Conservation (phyloP, 2,888 invertebrate genomes). For the Epicampocera succincta region DNA sequence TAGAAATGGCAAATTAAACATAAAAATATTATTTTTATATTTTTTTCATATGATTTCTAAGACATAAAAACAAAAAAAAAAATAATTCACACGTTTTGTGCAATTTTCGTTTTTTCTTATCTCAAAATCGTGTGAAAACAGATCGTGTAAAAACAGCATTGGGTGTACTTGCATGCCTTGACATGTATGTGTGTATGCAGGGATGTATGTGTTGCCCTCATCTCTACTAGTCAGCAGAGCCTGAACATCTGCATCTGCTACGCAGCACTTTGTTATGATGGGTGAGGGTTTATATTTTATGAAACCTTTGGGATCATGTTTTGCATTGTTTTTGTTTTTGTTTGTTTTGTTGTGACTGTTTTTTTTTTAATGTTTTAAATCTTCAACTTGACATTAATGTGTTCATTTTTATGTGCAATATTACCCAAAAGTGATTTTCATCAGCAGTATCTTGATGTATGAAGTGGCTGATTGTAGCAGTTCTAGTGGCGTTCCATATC, state of each 20-base stretch:
- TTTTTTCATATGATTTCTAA: too few species aligned
- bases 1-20: too few species aligned
- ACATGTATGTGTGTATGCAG: too few species aligned
- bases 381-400: slow-evolving; percentile 66
- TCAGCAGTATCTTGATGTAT: slow-evolving; percentile 52
- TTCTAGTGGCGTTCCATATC: slow-evolving; percentile 39
- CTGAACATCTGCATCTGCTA: neutral
- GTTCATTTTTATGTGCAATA: slow-evolving; percentile 63
- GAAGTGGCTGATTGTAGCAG: slow-evolving; percentile 30
- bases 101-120: too few species aligned
- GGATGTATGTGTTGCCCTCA: slow-evolving; percentile 42
- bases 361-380: slow-evolving; percentile 50
- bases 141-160: too few species aligned
- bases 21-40: too few species aligned
- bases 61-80: too few species aligned
- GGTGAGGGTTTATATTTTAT: slow-evolving; percentile 43
- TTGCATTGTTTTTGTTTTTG: slow-evolving; percentile 13
- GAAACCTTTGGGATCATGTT: slow-evolving; percentile 58
- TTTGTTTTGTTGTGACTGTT: slow-evolving; percentile 4
- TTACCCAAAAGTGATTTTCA: slow-evolving; percentile 64
- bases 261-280: neutral
- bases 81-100: too few species aligned
- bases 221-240: slow-evolving; percentile 10
- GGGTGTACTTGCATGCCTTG: too few species aligned
- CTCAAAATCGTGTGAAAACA: too few species aligned